Conservation (phyloP, 2,113 vertebrate species). For the Ellobius talpinus region DNA sequence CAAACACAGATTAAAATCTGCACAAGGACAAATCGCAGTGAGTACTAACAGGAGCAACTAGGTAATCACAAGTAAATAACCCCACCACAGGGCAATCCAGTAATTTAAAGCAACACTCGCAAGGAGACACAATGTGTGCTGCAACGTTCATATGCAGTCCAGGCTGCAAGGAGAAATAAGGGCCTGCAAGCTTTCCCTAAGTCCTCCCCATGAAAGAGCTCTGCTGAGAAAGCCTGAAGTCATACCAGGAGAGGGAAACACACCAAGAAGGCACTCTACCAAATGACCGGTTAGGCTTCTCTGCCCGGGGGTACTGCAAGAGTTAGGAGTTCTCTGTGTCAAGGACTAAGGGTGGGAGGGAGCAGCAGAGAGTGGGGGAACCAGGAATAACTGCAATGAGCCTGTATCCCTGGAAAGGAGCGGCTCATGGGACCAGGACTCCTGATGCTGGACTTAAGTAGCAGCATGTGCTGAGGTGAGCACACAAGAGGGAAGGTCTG, state of each 20-base stretch:
- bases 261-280: fast-evolving
- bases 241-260: neutral
- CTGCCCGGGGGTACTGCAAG: neutral
- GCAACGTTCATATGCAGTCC: neutral
- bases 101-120: neutral
- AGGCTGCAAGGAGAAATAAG: neutral
- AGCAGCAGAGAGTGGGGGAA: fast-evolving
- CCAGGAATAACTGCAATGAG: fast-evolving
- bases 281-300: too few relatives aligned
- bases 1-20: neutral
- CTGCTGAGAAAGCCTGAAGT: neutral
- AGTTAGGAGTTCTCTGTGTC: neutral
- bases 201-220: neutral
- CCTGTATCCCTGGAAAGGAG: neutral
- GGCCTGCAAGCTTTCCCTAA: neutral
- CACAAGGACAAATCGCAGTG: neutral
- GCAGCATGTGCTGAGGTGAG: neutral
- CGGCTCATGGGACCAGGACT: neutral
- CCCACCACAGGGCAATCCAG: neutral
- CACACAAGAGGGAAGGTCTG: neutral
- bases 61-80: neutral
- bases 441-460: neutral
- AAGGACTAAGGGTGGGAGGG: neutral
- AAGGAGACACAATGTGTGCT: neutral
- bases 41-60: neutral